phyloP scores from a whole-genome alignment of 2,113 vertebrate genomes.

The Sorex fumeus region DNA sequence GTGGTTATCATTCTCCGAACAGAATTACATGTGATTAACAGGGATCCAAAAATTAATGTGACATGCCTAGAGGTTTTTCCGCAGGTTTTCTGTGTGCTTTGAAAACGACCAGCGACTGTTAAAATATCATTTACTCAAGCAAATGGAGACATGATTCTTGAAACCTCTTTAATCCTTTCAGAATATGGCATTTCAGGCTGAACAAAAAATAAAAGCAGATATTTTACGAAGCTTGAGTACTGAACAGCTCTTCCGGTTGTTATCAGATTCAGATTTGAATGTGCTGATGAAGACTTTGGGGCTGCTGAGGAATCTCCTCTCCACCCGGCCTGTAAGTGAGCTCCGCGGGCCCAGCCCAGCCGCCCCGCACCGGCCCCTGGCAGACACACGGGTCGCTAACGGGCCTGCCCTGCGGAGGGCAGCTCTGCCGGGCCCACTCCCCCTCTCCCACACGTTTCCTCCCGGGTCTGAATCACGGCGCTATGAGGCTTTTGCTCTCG shows the following conservation, averaged over 20 bases:
- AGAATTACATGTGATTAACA: constrained; percentile 29
- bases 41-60: constrained; percentile 38
- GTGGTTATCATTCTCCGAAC: constrained; percentile 23
- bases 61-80: constrained; percentile 24
- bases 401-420: not conserved
- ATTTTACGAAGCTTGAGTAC: constrained; percentile 97
- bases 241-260: constrained; percentile 97
- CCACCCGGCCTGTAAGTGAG: constrained; percentile 96
- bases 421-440: not conserved
- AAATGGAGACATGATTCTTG: constrained; percentile 70
- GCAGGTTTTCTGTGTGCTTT: constrained; percentile 53
- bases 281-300: constrained; percentile 99
- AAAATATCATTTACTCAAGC: constrained; percentile 62
- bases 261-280: constrained; percentile 97
- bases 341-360: not conserved
- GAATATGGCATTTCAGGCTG: constrained; percentile 99
- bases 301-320: constrained; percentile 97
- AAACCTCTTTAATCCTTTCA: constrained; percentile 86
- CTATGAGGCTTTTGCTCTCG: constrained; percentile 20
- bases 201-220: constrained; percentile 99
- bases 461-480: not conserved
- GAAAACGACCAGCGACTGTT: constrained; percentile 56
- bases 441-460: not conserved
- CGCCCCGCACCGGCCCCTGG: not conserved
- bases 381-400: not conserved